These are phyloP conservation scores for Sepiola atlantica DNA, from an alignment of 2,888 invertebrate genomes.

Conservation along the genomic window DNA sequence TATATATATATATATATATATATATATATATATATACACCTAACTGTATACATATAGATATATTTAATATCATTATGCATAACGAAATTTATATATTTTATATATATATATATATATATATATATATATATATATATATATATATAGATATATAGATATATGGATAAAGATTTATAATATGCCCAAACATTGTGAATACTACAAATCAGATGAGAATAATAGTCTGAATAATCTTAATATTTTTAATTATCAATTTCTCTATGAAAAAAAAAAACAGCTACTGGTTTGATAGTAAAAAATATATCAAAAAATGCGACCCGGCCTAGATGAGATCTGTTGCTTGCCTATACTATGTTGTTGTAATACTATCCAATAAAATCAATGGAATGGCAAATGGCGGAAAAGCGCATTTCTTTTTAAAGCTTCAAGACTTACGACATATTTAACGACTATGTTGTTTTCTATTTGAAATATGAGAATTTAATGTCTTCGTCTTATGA, in stretches of 20 bases:
- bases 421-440: too few relatives aligned
- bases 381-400: too few relatives aligned
- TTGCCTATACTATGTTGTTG: too few relatives aligned
- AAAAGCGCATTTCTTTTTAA: too few relatives aligned
- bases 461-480: neutral
- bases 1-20: neutral
- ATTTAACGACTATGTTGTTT: too few relatives aligned
- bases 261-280: neutral
- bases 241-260: too few relatives aligned
- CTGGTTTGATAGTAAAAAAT: neutral
- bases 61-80: too few relatives aligned
- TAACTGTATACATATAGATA: neutral
- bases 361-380: too few relatives aligned
- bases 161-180: neutral
- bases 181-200: neutral
- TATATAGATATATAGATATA: neutral
- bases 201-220: neutral
- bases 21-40: neutral
- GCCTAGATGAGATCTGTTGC: too few relatives aligned
- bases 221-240: too few relatives aligned
- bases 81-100: too few relatives aligned
- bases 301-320: too few relatives aligned
- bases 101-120: neutral
- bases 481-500: neutral
- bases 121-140: neutral